Base-by-base conservation (phyloP, 2,888 invertebrate genomes). In the Meloe dianella region DNA sequence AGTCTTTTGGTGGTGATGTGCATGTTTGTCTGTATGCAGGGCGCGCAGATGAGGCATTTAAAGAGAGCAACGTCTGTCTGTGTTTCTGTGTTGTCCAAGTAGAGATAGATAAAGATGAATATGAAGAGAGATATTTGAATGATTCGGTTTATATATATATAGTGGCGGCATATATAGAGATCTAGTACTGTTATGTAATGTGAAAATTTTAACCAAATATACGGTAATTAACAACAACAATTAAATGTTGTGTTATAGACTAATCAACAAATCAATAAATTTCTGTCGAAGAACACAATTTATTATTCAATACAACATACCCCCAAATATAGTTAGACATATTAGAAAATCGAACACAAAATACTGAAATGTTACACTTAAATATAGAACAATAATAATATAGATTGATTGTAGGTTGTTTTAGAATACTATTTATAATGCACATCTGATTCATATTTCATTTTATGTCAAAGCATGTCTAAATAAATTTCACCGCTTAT, bases 21-120 rank as follows among this genome's bases (percentile, higher is more conserved):
- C 82, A 84, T 84, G 82, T 82, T 82, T 83, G 82, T 83, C 83
- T 83, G 82, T 83, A 82, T 82, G 82, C 83, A 83, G 83, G 82
- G 79, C 81, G 81, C 81, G 80, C 77, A 76, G 74, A 71, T 71
- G 73, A 72, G 72, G 67, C 67, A 68, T 66, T 62, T 63, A 65
- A 47, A 22, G 24, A 65, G 22, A 57, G 65, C 66, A 64, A 61
- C 64, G 67, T 69, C 68, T 67, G 66, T 71, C 65, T 70, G 70
- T 68, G 68, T 68, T 68, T 68, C 65, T 68, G 68, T 68, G 68
- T 68, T 63, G 64, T 61, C 64, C 12, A 22, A 35, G 32, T 9
- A 60, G 35, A 56, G 51, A 59, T 61, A 64, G 57, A 63, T 60
- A 65, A 65, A 57, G 54, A 58, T 61, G 41, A 41, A 41, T 41